Conservation (phyloP, 30 jellyfish, hydroid and myxozoan species). For the Chrysaora quinquecirrha region DNA sequence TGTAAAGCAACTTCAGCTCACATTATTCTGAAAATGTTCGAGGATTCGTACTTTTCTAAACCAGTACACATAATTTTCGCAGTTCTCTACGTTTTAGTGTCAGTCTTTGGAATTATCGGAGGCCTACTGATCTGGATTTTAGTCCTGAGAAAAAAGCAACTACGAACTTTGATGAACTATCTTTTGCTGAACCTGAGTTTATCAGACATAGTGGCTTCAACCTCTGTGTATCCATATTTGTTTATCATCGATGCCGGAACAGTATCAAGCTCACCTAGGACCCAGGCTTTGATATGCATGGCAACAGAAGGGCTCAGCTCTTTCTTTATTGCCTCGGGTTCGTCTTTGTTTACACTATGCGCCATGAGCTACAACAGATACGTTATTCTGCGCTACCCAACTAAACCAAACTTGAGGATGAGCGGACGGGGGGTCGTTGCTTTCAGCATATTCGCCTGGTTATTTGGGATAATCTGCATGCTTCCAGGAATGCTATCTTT, state of each 20-base stretch:
- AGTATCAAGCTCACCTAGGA: conserved; percentile 14
- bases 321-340: conserved; percentile 83
- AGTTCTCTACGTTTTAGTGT: conserved; percentile 19
- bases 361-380: conserved; percentile 83
- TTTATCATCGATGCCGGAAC: conserved; percentile 70
- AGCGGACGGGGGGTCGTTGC: conserved; percentile 51
- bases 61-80: conserved; percentile 41
- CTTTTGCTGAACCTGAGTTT: conserved; percentile 74
- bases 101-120: conserved; percentile 35
- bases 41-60: conserved; percentile 43
- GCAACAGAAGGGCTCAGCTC: conserved; percentile 75
- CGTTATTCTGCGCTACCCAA: conserved; percentile 77
- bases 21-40: no score
- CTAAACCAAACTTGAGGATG: conserved; percentile 67
- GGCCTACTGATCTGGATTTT: conserved; percentile 73
- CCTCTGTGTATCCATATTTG: conserved; percentile 62
- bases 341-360: conserved; percentile 81
- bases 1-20: no score
- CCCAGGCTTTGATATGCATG: conserved; percentile 58
- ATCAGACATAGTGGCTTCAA: conserved; percentile 65
- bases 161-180: conserved; percentile 63
- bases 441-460: conserved; percentile 65
- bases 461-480: conserved; percentile 61
- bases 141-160: conserved; percentile 35
- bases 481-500: conserved; percentile 79